Evolutionary conservation across 2,888 invertebrate species (phyloP).

Genomic region (Aspidiotus destructor): DNA sequence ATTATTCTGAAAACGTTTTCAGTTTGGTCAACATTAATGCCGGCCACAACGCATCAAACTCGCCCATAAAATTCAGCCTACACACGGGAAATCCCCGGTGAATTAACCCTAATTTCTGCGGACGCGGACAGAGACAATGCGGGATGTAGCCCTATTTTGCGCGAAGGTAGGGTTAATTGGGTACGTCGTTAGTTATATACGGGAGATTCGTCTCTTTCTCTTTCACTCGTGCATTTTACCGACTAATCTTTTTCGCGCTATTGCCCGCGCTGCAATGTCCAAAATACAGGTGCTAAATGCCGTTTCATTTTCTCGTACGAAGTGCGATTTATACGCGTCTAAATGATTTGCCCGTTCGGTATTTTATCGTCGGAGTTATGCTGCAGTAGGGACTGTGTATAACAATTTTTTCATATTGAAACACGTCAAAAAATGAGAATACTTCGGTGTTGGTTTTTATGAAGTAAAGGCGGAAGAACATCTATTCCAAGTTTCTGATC

Average conservation of each 20-base stretch:
- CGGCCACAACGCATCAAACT: slow-evolving; percentile 31
- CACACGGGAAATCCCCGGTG: slow-evolving; percentile 27
- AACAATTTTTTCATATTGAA: no score
- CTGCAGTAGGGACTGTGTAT: no score
- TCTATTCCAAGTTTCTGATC: no score
- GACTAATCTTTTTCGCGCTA: background rate
- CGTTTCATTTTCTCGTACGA: slow-evolving; percentile 5
- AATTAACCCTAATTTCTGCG: slow-evolving; percentile 30
- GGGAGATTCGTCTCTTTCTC: background rate
- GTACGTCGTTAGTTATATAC: slow-evolving; percentile 16
- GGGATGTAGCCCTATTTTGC: slow-evolving; percentile 28
- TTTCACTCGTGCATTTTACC: no score
- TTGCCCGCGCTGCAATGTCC: background rate
- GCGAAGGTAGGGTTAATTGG: slow-evolving; percentile 11
- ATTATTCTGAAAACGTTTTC: slow-evolving; percentile 1
- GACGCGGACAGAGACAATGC: slow-evolving; percentile 26
- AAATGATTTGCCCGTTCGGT: slow-evolving; percentile 7
- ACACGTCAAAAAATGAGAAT: no score
- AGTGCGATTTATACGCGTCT: slow-evolving; percentile 19
- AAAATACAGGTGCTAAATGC: slow-evolving; percentile 24
- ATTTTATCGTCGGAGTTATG: background rate
- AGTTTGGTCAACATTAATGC: slow-evolving; percentile 28
- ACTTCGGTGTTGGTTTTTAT: no score
- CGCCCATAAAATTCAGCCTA: slow-evolving; percentile 25
- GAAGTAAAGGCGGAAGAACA: no score